These are phyloP conservation scores for Leptinotarsa tumamoca DNA, from an alignment of 2,888 invertebrate genomes.

Conservation along the genomic window DNA sequence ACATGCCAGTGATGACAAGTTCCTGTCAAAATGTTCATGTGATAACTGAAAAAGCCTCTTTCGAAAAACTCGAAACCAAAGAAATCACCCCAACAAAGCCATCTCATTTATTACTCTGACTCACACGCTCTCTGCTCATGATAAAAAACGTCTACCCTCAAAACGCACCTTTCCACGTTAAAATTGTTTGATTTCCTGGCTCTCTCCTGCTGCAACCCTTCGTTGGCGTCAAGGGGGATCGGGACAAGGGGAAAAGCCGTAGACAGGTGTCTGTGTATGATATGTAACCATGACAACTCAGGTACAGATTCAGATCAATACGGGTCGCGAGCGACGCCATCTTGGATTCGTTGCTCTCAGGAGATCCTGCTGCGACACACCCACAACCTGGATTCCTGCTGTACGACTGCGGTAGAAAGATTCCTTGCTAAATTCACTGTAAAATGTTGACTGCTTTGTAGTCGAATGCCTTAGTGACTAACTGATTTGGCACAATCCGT, in stretches of 20 bases:
- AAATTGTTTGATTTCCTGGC: slow-evolving; percentile 10
- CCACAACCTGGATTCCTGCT: slow-evolving; percentile 48
- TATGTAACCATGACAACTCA: slow-evolving; percentile 49
- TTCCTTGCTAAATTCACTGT: no score
- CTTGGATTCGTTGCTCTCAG: slow-evolving; percentile 48
- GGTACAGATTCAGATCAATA: slow-evolving; percentile 50
- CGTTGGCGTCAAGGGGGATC: slow-evolving; percentile 27
- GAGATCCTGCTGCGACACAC: slow-evolving; percentile 52
- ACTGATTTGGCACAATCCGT: no score
- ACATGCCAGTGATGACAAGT: background rate
- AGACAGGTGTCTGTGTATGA: slow-evolving; percentile 51
- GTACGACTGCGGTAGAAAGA: slow-evolving; percentile 25
- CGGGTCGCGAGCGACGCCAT: slow-evolving; percentile 48
- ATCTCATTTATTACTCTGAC: background rate
- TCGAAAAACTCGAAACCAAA: background rate
- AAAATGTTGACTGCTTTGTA: no score
- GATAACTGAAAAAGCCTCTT: background rate
- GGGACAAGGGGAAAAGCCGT: slow-evolving; percentile 25
- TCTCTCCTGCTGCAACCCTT: slow-evolving; percentile 39
- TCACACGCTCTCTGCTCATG: background rate
- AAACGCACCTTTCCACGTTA: background rate
- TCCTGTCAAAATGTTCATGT: background rate
- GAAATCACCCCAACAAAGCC: background rate
- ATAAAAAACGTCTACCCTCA: background rate
- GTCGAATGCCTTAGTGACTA: no score